These are phyloP conservation scores for Asobara japonica DNA, from an alignment of 1,140 invertebrate genomes.

Conservation along the genomic window DNA sequence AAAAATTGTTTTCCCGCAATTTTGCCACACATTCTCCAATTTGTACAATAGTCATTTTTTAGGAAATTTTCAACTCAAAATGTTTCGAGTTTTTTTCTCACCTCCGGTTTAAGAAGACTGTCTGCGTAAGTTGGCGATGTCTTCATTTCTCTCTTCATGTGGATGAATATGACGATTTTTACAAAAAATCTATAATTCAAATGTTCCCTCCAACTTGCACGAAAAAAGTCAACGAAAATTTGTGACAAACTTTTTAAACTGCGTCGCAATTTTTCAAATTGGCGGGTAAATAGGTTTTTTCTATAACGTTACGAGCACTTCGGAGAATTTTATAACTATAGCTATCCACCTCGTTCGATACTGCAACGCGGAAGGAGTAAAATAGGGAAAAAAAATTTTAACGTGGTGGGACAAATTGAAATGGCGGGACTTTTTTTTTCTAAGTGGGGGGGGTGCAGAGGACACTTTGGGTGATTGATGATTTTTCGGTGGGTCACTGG, in stretches of 20 bases:
- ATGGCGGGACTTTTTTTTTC: neutral
- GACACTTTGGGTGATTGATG: neutral
- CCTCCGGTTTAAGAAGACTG: conserved; percentile 59
- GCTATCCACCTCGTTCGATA: neutral
- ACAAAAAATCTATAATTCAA: too few relatives aligned
- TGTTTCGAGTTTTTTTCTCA: conserved; percentile 47
- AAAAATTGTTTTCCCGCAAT: too few relatives aligned
- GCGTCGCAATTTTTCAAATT: neutral
- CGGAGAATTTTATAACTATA: neutral
- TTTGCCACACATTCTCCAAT: too few relatives aligned
- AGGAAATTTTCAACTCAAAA: conserved; percentile 9
- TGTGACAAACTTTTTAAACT: neutral
- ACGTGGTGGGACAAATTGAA: too few relatives aligned
- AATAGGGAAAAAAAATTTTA: too few relatives aligned
- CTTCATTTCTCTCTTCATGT: conserved; percentile 49
- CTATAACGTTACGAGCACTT: too few relatives aligned
- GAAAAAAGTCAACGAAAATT: too few relatives aligned
- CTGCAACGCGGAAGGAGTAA: neutral
- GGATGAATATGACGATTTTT: neutral
- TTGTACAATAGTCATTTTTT: too few relatives aligned
- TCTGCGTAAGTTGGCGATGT: conserved; percentile 51
- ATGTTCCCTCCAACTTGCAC: too few relatives aligned
- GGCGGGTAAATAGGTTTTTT: too few relatives aligned
- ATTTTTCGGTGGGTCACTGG: conserved; percentile 33
- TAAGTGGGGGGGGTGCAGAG: neutral